Percentiles rank a stretch among this genome's conserved stretches.
Conservation (phyloP, 2,113 vertebrate genomes). For the Balaeniceps rex region DNA sequence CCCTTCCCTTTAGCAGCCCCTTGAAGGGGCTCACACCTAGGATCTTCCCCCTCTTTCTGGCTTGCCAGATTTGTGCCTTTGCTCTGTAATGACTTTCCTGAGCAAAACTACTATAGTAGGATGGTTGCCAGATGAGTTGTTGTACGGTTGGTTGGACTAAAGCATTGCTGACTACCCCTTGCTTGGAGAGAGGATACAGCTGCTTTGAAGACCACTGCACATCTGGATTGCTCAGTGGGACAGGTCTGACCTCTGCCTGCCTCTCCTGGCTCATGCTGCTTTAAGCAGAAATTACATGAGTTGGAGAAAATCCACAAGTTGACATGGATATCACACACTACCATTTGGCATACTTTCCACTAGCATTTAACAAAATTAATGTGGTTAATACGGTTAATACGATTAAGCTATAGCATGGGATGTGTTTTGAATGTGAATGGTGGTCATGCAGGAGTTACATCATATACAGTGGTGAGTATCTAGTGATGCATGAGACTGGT, state of each 20-base stretch:
- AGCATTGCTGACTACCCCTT: neutral
- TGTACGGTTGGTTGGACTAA: neutral
- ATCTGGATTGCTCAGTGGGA: neutral
- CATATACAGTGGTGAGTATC: neutral
- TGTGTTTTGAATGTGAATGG: neutral
- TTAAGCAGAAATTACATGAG: neutral
- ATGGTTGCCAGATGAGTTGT: neutral
- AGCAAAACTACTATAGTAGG: neutral
- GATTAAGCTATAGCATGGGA: neutral
- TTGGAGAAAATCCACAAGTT: neutral
- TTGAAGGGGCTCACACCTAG: neutral
- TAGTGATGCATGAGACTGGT: neutral
- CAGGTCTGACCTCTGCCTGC: neutral
- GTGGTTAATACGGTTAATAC: neutral
- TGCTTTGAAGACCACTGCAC: neutral
- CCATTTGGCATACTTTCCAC: neutral
- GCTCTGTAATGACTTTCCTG: neutral
- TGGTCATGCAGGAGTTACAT: neutral
- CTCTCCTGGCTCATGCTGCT: neutral
- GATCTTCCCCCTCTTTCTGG: neutral
- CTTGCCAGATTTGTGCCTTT: neutral
- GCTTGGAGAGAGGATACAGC: neutral
- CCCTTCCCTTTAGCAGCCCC: neutral
- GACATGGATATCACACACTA: neutral
- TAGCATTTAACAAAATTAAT: neutral